Percentiles rank a stretch among this genome's conserved stretches.
These are phyloP conservation scores for Nothocercus julius DNA, from an alignment of 2,113 vertebrate species.

Conservation along the genomic window DNA sequence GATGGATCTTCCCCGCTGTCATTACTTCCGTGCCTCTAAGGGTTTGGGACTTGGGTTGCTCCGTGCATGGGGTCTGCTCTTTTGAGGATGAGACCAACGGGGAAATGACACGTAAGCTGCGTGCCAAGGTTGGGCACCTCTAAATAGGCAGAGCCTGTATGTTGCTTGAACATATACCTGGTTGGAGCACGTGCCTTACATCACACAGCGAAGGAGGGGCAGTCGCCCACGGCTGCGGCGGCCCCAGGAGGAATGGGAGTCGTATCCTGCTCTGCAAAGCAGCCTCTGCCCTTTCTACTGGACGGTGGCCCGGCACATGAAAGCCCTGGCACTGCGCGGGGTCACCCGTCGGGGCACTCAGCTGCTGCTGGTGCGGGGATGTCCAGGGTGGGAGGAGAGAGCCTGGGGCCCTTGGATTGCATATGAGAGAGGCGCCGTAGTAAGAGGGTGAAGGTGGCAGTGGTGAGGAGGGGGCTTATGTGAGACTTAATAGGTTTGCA, in stretches of 20 bases:
- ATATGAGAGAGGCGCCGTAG: fast-evolving
- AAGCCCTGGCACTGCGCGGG: background rate
- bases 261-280: background rate
- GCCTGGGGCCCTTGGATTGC: too few relatives aligned
- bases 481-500: background rate
- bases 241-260: background rate
- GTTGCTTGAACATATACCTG: background rate
- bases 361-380: background rate
- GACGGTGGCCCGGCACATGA: background rate
- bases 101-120: background rate
- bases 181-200: background rate
- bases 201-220: background rate
- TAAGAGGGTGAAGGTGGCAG: background rate
- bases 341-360: background rate
- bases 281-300: background rate
- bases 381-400: background rate
- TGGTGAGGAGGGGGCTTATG: background rate
- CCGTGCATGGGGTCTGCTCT: background rate
- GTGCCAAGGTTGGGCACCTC: background rate
- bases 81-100: background rate
- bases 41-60: background rate
- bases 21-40: background rate
- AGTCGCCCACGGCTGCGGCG: background rate
- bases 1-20: background rate
- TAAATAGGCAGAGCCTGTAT: fast-evolving